Conservation (phyloP, 2,797 vertebrate genomes). For the Falco novaeseelandiae region DNA sequence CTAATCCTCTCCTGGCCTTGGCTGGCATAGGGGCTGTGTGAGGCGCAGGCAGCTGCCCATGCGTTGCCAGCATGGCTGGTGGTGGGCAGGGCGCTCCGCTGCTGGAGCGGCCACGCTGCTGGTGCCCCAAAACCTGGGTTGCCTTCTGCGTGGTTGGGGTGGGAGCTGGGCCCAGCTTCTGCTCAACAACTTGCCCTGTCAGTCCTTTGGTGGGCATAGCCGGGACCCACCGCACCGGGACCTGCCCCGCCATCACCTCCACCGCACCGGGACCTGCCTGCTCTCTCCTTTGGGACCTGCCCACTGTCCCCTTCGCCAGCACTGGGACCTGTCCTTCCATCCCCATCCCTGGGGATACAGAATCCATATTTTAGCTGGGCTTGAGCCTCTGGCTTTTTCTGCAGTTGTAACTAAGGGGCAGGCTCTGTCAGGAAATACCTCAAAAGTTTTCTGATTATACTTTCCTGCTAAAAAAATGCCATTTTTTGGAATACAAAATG, state of each 20-base stretch:
- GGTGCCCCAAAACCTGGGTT: not conserved
- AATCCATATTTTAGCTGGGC: not conserved
- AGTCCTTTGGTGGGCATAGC: not conserved
- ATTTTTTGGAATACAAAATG: not conserved
- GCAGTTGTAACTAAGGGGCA: not conserved
- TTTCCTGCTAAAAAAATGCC: not conserved
- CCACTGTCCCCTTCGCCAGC: not conserved
- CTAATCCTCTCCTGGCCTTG: not conserved
- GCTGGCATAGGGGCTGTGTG: too few relatives aligned
- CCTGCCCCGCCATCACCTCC: not conserved
- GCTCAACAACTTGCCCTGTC: not conserved
- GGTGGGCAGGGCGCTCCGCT: not conserved
- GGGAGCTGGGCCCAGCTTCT: not conserved
- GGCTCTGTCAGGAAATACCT: not conserved
- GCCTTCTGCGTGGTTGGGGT: accelerated
- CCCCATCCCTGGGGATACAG: not conserved
- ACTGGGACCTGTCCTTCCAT: accelerated
- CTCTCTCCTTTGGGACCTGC: not conserved
- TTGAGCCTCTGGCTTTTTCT: not conserved
- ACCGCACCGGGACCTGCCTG: not conserved
- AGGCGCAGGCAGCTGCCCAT: not conserved
- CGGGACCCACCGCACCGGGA: not conserved
- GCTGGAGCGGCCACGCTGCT: not conserved
- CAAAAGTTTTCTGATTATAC: not conserved
- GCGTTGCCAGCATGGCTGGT: not conserved